Conservation (phyloP, 2,797 vertebrate species). For the Pseudocheirus occidentalis region DNA sequence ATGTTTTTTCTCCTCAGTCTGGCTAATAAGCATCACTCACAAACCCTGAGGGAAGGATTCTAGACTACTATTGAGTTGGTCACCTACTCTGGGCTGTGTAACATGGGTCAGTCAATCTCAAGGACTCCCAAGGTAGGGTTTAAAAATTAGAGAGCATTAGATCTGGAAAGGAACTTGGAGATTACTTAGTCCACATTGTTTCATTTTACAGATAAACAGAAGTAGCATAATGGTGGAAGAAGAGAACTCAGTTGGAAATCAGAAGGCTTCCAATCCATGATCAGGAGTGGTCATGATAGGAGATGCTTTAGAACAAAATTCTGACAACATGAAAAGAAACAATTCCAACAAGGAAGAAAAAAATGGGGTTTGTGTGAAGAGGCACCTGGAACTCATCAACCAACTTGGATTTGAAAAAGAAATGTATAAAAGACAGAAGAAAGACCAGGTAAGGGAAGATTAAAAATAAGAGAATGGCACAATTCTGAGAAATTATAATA, state of each 20-base stretch:
- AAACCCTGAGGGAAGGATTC: neutral
- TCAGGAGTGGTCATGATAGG: neutral
- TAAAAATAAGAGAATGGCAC: neutral
- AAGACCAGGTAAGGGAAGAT: neutral
- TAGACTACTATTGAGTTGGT: neutral
- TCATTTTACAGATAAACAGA: neutral
- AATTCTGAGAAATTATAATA: neutral
- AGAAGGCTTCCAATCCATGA: neutral
- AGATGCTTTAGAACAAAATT: neutral
- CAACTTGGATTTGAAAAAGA: neutral
- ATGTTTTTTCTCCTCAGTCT: neutral
- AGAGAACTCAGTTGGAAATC: neutral
- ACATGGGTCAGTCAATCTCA: neutral
- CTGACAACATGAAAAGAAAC: neutral
- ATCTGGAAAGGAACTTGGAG: neutral
- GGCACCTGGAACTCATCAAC: neutral
- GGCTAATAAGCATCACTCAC: neutral
- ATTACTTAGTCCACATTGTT: neutral
- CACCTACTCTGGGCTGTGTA: neutral
- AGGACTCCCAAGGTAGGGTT: neutral
- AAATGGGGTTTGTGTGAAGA: neutral
- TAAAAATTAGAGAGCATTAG: neutral
- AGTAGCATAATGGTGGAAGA: neutral
- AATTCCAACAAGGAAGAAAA: neutral
- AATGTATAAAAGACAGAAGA: neutral